These are phyloP conservation scores for Cyprinodon variegatus DNA, from an alignment of 2,113 vertebrate genomes.

Conservation along the genomic window DNA sequence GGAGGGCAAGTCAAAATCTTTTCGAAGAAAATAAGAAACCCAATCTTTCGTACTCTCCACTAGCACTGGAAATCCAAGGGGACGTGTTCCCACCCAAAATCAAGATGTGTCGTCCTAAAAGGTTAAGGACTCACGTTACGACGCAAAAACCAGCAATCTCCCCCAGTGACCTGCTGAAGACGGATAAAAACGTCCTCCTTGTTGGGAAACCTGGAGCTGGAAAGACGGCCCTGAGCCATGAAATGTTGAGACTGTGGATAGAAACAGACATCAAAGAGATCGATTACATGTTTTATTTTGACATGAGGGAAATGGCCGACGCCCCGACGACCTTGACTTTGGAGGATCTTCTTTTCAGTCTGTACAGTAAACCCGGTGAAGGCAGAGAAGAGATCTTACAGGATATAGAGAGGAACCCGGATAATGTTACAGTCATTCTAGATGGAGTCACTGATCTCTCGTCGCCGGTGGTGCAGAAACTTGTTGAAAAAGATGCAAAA, in stretches of 20 bases:
- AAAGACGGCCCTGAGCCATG: slow-evolving; percentile 29
- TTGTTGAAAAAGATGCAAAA: slow-evolving; percentile 29
- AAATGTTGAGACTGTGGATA: slow-evolving; percentile 43
- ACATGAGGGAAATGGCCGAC: slow-evolving; percentile 20
- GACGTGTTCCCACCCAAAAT: background rate
- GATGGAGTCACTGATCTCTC: slow-evolving; percentile 28
- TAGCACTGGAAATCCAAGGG: slow-evolving; percentile 24
- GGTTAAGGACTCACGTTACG: slow-evolving; percentile 24
- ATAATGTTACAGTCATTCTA: slow-evolving; percentile 30
- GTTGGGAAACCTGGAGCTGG: slow-evolving; percentile 49
- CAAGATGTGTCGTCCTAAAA: slow-evolving; percentile 24
- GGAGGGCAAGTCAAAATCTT: slow-evolving; percentile 11
- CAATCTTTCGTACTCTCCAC: slow-evolving; percentile 23
- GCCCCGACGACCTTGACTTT: background rate
- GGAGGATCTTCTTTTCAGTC: slow-evolving; percentile 34
- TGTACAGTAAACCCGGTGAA: slow-evolving; percentile 23
- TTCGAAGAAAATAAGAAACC: slow-evolving; percentile 21
- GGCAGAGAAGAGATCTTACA: slow-evolving; percentile 31
- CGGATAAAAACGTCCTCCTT: background rate
- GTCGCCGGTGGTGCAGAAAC: background rate
- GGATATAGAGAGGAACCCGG: slow-evolving; percentile 29
- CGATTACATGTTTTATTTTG: slow-evolving; percentile 57
- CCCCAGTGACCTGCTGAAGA: slow-evolving; percentile 27
- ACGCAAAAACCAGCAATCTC: background rate
- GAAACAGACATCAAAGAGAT: background rate